phyloP scores from a whole-genome alignment of 2,797 vertebrate genomes.

The Coreius guichenoti region DNA sequence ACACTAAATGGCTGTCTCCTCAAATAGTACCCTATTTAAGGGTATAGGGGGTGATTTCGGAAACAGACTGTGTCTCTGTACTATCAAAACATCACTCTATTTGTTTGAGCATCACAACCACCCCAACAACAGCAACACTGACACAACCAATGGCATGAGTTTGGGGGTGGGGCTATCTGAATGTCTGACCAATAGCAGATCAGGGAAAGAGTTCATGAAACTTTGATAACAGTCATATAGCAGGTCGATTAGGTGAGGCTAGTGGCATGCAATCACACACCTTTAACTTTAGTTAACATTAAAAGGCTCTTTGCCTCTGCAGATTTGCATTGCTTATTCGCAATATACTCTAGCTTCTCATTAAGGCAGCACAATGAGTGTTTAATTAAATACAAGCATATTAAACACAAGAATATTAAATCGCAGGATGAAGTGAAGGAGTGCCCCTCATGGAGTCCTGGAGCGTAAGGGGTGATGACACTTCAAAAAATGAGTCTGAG shows the following conservation, averaged over 20 bases:
- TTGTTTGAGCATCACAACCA: neutral
- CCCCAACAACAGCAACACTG: neutral
- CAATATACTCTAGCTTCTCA: conserved; percentile 16
- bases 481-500: conserved; percentile 34
- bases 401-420: conserved; percentile 45
- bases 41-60: too few species aligned
- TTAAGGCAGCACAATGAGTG: conserved; percentile 25
- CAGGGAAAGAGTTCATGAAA: neutral
- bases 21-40: too few species aligned
- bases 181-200: neutral
- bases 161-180: neutral
- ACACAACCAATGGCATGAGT: too few species aligned
- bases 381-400: conserved; percentile 57
- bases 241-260: neutral
- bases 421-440: neutral
- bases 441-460: conserved; percentile 52
- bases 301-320: neutral
- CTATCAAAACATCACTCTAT: neutral
- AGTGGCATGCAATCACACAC: neutral
- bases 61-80: neutral
- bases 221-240: neutral
- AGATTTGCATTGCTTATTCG: conserved; percentile 4
- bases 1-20: too few species aligned
- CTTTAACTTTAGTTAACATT: neutral
- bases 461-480: conserved; percentile 46